phyloP scores from a whole-genome alignment of 2,888 invertebrate species.

The Noctua fimbriata region DNA sequence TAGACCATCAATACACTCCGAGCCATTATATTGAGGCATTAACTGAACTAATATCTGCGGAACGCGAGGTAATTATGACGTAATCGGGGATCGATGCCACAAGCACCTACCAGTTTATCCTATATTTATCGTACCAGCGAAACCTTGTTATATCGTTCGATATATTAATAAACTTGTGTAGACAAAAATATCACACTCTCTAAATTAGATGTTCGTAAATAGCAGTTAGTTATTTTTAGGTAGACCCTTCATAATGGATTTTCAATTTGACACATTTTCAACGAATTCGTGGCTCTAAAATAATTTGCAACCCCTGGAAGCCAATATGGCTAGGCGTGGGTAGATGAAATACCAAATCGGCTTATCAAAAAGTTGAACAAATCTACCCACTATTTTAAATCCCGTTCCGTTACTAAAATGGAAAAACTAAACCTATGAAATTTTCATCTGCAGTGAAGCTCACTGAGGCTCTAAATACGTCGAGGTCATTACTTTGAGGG shows the following conservation, averaged over 20 bases:
- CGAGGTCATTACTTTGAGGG: conserved; percentile 68
- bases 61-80: conserved; percentile 71
- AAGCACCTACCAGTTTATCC: conserved; percentile 46
- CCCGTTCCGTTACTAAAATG: not conserved
- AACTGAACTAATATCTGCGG: conserved; percentile 71
- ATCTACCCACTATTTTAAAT: conserved; percentile 2
- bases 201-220: conserved; percentile 6
- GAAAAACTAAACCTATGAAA: conserved; percentile 18
- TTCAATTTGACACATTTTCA: not conserved
- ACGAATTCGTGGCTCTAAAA: not conserved
- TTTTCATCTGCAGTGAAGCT: conserved; percentile 42
- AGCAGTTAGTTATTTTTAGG: conserved; percentile 20
- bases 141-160: conserved; percentile 49
- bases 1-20: conserved; percentile 72
- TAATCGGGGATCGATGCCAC: conserved; percentile 65
- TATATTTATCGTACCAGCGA: conserved; percentile 41
- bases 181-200: conserved; percentile 26
- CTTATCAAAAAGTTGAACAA: not conserved
- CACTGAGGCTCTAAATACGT: conserved; percentile 61
- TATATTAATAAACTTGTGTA: conserved; percentile 48
- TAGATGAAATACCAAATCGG: conserved; percentile 4
- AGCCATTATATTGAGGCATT: conserved; percentile 74
- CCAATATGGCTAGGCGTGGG: not conserved
- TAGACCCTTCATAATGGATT: conserved; percentile 3
- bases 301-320: not conserved